A percentile compares a stretch with the other conserved stretches of the same genome.
Conservation (phyloP, 2,888 invertebrate species). For the Parascotia fuliginaria region DNA sequence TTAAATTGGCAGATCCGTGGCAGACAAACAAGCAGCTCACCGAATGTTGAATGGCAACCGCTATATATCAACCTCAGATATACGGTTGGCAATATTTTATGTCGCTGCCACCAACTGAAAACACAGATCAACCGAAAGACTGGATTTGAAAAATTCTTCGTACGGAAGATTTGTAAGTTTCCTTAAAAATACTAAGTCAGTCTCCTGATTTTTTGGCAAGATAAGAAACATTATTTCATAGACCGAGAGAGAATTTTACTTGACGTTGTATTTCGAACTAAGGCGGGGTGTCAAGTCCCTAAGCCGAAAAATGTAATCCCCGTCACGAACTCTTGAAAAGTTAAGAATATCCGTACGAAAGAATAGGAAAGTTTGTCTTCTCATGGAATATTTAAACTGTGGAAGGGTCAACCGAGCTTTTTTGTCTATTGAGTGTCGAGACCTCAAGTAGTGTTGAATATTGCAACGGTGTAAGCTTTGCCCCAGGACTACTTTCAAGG, state of each 20-base stretch:
- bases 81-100: too few relatives aligned
- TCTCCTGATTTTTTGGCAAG: too few relatives aligned
- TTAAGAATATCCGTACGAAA: slow-evolving; percentile 51
- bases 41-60: too few relatives aligned
- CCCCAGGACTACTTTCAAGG: slow-evolving; percentile 3
- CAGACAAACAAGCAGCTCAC: too few relatives aligned
- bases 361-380: slow-evolving; percentile 45
- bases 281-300: slow-evolving; percentile 54
- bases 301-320: slow-evolving; percentile 72
- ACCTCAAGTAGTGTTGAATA: slow-evolving; percentile 25
- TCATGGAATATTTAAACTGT: slow-evolving; percentile 41
- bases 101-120: too few relatives aligned
- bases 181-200: too few relatives aligned
- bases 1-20: too few relatives aligned
- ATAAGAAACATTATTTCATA: background rate
- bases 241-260: slow-evolving; percentile 15
- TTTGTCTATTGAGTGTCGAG: slow-evolving; percentile 24
- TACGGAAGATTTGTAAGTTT: too few relatives aligned
- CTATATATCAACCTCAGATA: too few relatives aligned
- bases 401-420: slow-evolving; percentile 37
- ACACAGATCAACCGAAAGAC: too few relatives aligned
- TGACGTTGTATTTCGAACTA: slow-evolving; percentile 28
- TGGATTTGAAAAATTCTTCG: too few relatives aligned
- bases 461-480: slow-evolving; percentile 18
- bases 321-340: slow-evolving; percentile 61